Percentiles rank a stretch among this genome's conserved stretches.
Conservation (phyloP, 2,888 invertebrate species). For the Nomada ruficornis region DNA sequence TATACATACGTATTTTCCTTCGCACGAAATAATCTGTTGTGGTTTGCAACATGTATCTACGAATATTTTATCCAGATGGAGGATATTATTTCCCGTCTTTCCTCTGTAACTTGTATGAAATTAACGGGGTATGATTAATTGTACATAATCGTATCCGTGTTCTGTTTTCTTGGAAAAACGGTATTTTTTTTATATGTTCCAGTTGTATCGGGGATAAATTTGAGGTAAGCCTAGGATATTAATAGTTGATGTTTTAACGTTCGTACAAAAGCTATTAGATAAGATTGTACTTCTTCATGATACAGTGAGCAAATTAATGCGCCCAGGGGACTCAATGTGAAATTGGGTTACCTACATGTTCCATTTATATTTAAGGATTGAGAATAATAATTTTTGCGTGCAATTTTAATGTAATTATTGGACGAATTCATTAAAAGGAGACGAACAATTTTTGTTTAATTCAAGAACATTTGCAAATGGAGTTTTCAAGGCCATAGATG, state of each 20-base stretch:
- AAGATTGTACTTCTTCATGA: background rate
- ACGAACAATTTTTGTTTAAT: too few species aligned
- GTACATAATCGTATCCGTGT: conserved; percentile 7
- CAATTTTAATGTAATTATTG: too few species aligned
- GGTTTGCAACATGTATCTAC: background rate
- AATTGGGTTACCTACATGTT: too few species aligned
- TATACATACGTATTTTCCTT: background rate
- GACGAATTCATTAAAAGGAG: too few species aligned
- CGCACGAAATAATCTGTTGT: background rate
- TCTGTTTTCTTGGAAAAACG: background rate
- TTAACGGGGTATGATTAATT: background rate
- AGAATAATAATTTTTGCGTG: too few species aligned
- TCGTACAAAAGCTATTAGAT: background rate
- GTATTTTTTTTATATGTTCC: background rate
- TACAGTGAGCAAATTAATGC: background rate
- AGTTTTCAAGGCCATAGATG: too few species aligned
- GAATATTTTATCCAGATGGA: conserved; percentile 5
- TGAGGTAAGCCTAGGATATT: background rate
- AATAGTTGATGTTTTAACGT: background rate
- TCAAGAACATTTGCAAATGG: background rate
- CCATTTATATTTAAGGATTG: too few species aligned
- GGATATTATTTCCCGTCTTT: conserved; percentile 7
- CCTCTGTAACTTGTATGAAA: background rate
- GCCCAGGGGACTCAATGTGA: too few species aligned
- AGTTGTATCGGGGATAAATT: conserved; percentile 6